A percentile compares a stretch with the other conserved stretches of the same genome.
These are phyloP conservation scores for Peromyscus polionotus DNA, from an alignment of 2,113 vertebrate genomes.

Conservation along the genomic window DNA sequence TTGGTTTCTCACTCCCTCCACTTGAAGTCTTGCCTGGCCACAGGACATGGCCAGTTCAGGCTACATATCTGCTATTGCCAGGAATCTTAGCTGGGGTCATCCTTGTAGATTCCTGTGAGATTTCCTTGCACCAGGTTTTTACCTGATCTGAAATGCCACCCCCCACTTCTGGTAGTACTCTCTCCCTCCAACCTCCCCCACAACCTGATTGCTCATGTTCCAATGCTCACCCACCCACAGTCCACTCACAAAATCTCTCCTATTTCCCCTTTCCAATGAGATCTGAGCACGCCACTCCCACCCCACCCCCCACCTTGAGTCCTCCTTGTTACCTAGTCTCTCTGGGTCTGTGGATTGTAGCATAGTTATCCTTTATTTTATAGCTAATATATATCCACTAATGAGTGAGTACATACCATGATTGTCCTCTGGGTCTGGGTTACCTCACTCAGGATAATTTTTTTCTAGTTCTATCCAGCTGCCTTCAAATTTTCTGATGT, in stretches of 20 bases:
- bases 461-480: neutral
- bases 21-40: neutral
- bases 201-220: neutral
- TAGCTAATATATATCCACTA: neutral
- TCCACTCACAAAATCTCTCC: neutral
- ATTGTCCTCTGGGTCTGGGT: neutral
- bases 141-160: neutral
- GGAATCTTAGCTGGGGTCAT: neutral
- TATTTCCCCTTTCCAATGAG: neutral
- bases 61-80: neutral
- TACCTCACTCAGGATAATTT: neutral
- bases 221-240: neutral
- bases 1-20: neutral
- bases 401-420: neutral
- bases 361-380: neutral
- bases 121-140: neutral
- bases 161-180: neutral
- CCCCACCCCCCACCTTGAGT: neutral
- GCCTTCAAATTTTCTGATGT: neutral
- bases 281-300: neutral
- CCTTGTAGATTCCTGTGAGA: neutral
- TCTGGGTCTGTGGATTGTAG: neutral
- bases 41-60: neutral
- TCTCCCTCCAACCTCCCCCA: neutral
- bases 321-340: neutral